Conservation (phyloP, 2,113 vertebrate genomes). For the Petroica traversi region DNA sequence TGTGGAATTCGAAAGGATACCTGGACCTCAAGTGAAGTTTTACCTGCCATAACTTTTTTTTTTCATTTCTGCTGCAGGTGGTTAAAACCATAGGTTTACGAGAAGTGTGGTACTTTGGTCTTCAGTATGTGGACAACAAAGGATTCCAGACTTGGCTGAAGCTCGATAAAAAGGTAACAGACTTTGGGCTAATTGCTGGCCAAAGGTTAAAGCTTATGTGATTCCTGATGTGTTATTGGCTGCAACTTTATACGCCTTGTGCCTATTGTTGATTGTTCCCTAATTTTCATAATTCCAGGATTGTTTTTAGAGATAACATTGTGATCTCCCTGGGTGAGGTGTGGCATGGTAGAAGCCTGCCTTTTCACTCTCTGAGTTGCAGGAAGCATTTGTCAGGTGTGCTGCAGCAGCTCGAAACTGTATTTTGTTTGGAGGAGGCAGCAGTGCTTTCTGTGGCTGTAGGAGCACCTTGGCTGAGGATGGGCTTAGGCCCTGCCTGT, state of each 20-base stretch:
- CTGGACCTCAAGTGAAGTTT: neutral
- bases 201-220: neutral
- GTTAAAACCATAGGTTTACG: slow-evolving; percentile 94
- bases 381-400: neutral
- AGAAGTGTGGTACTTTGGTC: slow-evolving; percentile 97
- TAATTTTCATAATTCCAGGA: neutral
- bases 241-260: neutral
- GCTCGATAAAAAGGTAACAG: slow-evolving; percentile 93
- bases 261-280: neutral
- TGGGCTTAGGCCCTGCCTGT: neutral
- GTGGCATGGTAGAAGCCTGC: neutral
- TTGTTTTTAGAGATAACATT: neutral
- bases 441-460: neutral
- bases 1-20: neutral
- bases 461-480: neutral
- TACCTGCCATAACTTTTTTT: neutral
- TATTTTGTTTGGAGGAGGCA: neutral
- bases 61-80: slow-evolving; percentile 77
- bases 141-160: slow-evolving; percentile 94
- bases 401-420: neutral
- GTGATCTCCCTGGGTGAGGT: neutral
- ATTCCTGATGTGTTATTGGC: neutral
- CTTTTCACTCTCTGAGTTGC: neutral
- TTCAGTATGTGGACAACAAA: slow-evolving; percentile 91
- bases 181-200: neutral